Base-by-base conservation (phyloP, 2,113 vertebrate genomes). In the Datnioides undecimradiatus region DNA sequence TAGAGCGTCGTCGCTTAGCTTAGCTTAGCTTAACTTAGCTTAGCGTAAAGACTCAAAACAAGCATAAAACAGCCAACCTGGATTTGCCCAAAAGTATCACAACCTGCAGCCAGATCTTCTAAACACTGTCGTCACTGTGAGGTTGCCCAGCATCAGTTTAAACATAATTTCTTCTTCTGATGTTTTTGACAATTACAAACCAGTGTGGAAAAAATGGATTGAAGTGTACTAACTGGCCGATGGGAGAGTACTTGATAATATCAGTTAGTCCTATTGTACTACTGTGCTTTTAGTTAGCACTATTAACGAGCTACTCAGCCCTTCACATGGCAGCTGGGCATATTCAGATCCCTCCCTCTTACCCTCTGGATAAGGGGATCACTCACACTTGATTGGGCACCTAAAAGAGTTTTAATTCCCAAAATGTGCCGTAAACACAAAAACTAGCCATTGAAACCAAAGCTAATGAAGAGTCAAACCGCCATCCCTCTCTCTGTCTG, bases 331-430 rank as follows among this genome's bases (percentile, higher is more conserved):
- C 19, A 19, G 36, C 34, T 55, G 9, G 5, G 5, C 10, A 25
- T 7, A 65, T 46, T 64, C 29, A 40, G 27, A 45, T 34, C n/a
- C n/a, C 5, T 17, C 29, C 40, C 59, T 63, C 54, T 34, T 38
- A 27, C 34, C 38, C 7, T 4, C n/a, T 65, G 48, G n/a, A 27
- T 84, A 55, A 59, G 49, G 49, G n/a, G 17, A 75, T 52, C n/a
- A 2, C 12, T 64, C 62, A 8, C 54, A 41, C 29, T 64, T 34
- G 5, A 73, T 48, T 48, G 23, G 63, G 54, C 41, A 69, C 75
- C 19, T 34, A 7, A 38, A 12, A 57, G 19, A 36, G 62, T 60
- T 73, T 72, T 17, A 79, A 52, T 46, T 70, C 49, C 34, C 66
- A 63, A 52, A 52, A 74, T 43, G 21, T 40, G 11, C 33, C 25